Percentiles rank a stretch among this genome's conserved stretches.
Conservation (phyloP, 2,888 invertebrate genomes). For the Chloroclysta siterata region DNA sequence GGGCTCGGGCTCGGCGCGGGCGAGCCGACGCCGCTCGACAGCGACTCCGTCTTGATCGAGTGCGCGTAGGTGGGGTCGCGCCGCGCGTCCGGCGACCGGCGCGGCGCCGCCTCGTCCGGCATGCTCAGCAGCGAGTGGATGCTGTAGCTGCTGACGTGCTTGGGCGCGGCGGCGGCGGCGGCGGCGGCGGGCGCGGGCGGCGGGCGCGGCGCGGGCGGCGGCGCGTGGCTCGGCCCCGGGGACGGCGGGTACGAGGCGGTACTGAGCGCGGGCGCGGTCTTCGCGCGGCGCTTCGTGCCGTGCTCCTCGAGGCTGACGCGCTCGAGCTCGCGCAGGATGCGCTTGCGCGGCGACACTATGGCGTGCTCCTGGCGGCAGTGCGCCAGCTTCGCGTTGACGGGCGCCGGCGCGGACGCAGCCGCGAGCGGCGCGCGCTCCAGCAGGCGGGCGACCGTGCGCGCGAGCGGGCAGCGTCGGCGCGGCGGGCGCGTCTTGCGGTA, state of each 20-base stretch:
- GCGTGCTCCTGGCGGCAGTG: constrained; percentile 79
- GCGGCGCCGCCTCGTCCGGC: constrained; percentile 76
- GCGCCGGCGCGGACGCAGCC: constrained; percentile 40
- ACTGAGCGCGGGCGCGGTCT: constrained; percentile 74
- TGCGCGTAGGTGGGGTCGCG: constrained; percentile 70
- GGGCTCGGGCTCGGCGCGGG: constrained; percentile 77
- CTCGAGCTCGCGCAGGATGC: constrained; percentile 92
- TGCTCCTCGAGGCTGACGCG: constrained; percentile 89
- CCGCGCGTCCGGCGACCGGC: constrained; percentile 68
- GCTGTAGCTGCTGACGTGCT: constrained; percentile 90
- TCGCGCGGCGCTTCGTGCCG: constrained; percentile 86
- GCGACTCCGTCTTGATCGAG: constrained; percentile 72
- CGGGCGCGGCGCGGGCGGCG: constrained; percentile 54
- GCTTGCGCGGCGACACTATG: constrained; percentile 92
- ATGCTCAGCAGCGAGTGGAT: constrained; percentile 93
- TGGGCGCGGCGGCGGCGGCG: constrained; percentile 56
- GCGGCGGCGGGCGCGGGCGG: constrained; percentile 54
- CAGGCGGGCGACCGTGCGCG: constrained; percentile 66
- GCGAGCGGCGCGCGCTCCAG: constrained; percentile 72
- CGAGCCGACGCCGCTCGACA: constrained; percentile 65
- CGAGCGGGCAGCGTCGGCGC: constrained; percentile 66
- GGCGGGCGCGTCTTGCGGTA: constrained; percentile 75
- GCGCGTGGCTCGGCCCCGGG: constrained; percentile 52
- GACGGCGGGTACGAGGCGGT: constrained; percentile 66
- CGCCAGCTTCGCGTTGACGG: constrained; percentile 75